These are phyloP conservation scores for Bradypodion ventrale DNA, from an alignment of 2,797 vertebrate species.

Conservation along the genomic window DNA sequence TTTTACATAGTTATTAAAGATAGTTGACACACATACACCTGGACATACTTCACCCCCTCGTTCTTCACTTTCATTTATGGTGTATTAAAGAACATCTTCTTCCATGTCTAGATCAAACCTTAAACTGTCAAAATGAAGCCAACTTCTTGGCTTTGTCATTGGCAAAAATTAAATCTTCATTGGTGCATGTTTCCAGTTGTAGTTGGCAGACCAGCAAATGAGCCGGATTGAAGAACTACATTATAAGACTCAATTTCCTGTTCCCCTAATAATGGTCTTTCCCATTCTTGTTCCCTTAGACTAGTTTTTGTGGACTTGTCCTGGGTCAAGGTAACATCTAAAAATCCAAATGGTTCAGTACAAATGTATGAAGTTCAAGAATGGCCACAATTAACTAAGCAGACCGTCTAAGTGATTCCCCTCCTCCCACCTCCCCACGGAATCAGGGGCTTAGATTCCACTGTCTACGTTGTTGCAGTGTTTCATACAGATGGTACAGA, in stretches of 20 bases:
- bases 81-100: too few relatives aligned
- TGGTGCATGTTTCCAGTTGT: too few relatives aligned
- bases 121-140: too few relatives aligned
- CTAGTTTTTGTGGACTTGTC: background rate
- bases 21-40: too few relatives aligned
- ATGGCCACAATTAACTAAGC: background rate
- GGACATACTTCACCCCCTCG: too few relatives aligned
- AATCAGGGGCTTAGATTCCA: slow-evolving; percentile 5
- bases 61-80: too few relatives aligned
- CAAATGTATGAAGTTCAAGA: background rate
- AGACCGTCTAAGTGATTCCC: background rate
- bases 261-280: background rate
- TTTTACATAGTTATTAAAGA: too few relatives aligned
- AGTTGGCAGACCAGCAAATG: too few relatives aligned
- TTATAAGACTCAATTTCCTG: background rate
- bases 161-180: too few relatives aligned
- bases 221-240: background rate
- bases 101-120: too few relatives aligned
- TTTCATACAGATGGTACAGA: slow-evolving; percentile 21
- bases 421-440: background rate
- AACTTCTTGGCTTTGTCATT: too few relatives aligned
- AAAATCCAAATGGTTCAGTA: background rate
- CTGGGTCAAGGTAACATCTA: background rate
- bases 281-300: background rate
- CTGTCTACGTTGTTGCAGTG: slow-evolving; percentile 15